Base-by-base conservation (phyloP, 1,140 invertebrate genomes). In the Riptortus pedestris region DNA sequence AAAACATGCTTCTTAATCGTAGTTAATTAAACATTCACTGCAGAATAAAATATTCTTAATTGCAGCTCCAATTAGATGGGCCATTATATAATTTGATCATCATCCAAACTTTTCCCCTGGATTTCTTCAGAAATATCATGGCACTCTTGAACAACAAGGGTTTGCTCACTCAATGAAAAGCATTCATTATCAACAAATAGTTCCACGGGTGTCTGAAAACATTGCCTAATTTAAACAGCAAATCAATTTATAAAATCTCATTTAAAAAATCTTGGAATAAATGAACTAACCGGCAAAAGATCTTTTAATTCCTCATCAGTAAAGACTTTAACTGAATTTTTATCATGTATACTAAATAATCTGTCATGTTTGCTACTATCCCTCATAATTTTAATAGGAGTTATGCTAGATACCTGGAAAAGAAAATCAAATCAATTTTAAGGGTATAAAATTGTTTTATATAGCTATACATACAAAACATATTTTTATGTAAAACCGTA, bases 301-400 rank as follows among this genome's bases (percentile, higher is more conserved):
- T 67, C 67, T 60, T 57, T 52, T 9, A 66, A n/a, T 14, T 64
- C 67, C 9, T 66, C 67, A 66, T 67, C 60, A 33, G 60, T 64
- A 51, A 69, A 65, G 5, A 70, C 67, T 65, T 70, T 68, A 57
- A 70, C 62, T 2, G 67, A 51, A 29, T 65, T 65, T 12, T 48
- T 57, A 24, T 69, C 67, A 60, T 68, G 67, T 24, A 68, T 45
- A 48, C 62, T 59, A 12, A 65, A 33, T 26, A 68, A n/a, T 33
- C 68, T 65, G n/a, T 69, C 64, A 27, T 66, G 52, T 16, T 65
- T 68, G 16, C 65, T 63, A 33, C 28, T 38, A 29, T 33, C 16
- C 24, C 57, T 55, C 14, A 55, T 20, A 47, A 69, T 63, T 24
- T 66, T 60, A 29, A 63, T 55, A 61, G 64, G 62, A 31, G 29